Conservation (phyloP, 2,113 vertebrate genomes). For the Apodemus sylvaticus region DNA sequence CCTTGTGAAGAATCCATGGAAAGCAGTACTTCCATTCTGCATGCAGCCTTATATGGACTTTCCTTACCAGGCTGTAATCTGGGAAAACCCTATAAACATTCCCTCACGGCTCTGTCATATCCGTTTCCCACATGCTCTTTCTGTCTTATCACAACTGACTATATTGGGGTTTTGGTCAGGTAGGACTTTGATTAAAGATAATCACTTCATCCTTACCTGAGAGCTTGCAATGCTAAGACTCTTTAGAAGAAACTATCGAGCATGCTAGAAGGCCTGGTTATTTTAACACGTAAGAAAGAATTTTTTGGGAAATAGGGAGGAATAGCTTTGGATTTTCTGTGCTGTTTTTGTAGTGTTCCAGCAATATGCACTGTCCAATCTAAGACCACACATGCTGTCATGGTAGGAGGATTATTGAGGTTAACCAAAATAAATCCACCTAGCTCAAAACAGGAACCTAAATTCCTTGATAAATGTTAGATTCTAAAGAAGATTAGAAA, state of each 20-base stretch:
- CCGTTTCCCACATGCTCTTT: neutral
- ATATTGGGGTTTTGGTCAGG: neutral
- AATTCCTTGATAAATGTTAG: neutral
- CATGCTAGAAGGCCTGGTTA: neutral
- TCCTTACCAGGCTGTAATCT: neutral
- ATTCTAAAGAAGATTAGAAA: neutral
- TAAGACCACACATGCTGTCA: neutral
- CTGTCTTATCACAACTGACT: neutral
- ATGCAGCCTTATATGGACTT: neutral
- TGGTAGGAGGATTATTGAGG: neutral
- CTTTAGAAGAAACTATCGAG: neutral
- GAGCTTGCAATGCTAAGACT: neutral
- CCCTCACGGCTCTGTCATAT: neutral
- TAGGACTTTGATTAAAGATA: neutral
- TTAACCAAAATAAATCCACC: neutral
- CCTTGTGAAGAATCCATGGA: neutral
- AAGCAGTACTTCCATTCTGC: neutral
- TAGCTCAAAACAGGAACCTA: neutral
- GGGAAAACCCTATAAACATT: neutral
- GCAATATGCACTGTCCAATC: neutral
- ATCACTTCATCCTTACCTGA: neutral
- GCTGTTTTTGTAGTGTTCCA: neutral
- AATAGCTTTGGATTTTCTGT: neutral
- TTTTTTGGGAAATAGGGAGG: neutral
- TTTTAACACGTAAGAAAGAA: neutral